Evolutionary conservation across 2,113 vertebrate species (phyloP).

Genomic region (Entomyzon cyanotis): DNA sequence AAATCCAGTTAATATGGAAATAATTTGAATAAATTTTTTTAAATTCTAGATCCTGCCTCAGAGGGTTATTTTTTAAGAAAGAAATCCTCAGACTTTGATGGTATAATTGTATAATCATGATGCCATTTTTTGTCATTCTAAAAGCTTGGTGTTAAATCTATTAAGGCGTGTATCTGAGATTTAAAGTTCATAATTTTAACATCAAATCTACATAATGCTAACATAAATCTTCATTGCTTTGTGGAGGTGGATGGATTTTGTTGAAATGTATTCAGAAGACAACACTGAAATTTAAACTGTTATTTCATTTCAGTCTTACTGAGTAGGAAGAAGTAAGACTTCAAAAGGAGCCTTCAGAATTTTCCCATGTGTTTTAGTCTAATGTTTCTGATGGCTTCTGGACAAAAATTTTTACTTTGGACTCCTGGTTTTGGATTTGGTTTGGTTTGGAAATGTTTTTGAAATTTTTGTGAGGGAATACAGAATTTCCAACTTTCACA

Average conservation of each 20-base stretch:
- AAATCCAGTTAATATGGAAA: not conserved
- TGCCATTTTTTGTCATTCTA: not conserved
- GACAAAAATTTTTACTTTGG: not conserved
- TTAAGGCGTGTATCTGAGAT: not conserved
- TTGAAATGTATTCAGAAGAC: not conserved
- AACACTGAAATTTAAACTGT: not conserved
- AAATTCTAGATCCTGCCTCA: not conserved
- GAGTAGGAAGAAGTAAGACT: not conserved
- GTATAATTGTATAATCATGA: not conserved
- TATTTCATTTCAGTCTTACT: not conserved
- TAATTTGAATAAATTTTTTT: not conserved
- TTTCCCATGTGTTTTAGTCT: not conserved
- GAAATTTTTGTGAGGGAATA: not conserved
- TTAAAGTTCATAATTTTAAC: not conserved
- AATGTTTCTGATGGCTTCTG: accelerated
- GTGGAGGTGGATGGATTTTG: not conserved
- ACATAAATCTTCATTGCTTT: not conserved
- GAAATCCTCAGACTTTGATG: not conserved
- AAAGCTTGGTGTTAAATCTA: not conserved
- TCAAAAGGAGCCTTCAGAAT: not conserved
- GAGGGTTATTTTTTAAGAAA: not conserved
- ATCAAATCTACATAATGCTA: not conserved
- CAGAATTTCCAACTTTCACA: not conserved
- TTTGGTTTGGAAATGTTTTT: not conserved
- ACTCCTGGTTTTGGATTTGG: not conserved